These are phyloP conservation scores for Microtus ochrogaster DNA, from an alignment of 2,113 vertebrate species.

Conservation along the genomic window DNA sequence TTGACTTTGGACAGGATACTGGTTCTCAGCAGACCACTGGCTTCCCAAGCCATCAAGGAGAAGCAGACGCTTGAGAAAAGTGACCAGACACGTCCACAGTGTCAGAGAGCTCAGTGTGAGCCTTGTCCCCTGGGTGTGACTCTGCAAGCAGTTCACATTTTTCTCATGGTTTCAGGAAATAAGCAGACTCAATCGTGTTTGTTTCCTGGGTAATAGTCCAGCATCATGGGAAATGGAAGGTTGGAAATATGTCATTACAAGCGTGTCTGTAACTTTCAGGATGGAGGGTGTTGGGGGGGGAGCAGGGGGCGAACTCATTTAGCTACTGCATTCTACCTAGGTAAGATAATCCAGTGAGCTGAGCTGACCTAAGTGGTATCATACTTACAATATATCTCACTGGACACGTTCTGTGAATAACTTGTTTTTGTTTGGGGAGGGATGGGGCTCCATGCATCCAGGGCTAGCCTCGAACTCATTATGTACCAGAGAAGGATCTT, in stretches of 20 bases:
- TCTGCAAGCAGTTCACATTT: conserved; percentile 70
- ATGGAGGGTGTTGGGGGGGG: neutral
- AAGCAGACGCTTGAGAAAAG: conserved; percentile 67
- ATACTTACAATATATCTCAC: conserved; percentile 53
- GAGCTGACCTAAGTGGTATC: conserved; percentile 25
- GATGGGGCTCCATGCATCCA: neutral
- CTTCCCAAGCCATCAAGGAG: neutral
- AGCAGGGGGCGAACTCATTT: rapidly evolving
- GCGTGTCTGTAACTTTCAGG: conserved; percentile 13
- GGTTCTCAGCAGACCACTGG: neutral
- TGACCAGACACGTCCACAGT: neutral
- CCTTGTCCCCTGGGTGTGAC: conserved; percentile 65
- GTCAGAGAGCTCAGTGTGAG: neutral
- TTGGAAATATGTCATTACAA: conserved; percentile 29
- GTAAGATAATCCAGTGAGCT: neutral
- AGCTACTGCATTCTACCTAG: neutral
- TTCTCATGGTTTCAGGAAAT: conserved; percentile 81
- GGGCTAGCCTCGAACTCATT: neutral
- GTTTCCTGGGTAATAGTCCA: conserved; percentile 56
- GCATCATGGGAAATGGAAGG: conserved; percentile 63
- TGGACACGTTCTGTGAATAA: conserved; percentile 20
- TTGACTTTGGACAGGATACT: conserved; percentile 37
- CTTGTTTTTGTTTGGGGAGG: neutral
- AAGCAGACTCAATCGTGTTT: conserved; percentile 48
- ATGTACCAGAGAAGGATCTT: neutral